Base-by-base conservation (phyloP, 2,797 vertebrate species). In the Loris lydekkerianus region DNA sequence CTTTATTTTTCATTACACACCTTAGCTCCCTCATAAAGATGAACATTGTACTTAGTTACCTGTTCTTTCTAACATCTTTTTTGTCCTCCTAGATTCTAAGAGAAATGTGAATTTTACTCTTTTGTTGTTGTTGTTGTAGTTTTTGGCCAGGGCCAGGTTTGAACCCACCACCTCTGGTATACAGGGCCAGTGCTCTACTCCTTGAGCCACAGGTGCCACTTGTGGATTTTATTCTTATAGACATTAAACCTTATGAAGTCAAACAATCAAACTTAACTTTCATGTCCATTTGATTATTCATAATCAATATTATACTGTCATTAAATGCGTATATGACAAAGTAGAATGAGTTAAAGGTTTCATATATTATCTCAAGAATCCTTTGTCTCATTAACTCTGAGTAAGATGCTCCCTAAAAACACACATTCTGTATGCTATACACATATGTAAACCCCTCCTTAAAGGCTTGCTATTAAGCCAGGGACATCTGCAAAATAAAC, bases 1-100 rank as follows among this genome's bases (percentile, higher is more conserved):
- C 40, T 13, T 43, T 65, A n/a, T 53, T 72, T 97, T 89, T 86
- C 9, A 93, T 88, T 90, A 92, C 23, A 81, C 82, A 31, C 86
- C 21, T 93, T 93, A 56, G n/a, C 18, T 86, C 4, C 6, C 9
- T 49, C 31, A 29, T 69, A 78, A 82, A 88, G 72, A 84, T 20
- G 14, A 92, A 91, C 5, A 61, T 40, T 75, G 34, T 21, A n/a
- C n/a, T 83, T 83, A 80, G 18, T 10, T 61, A 56, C 65, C 37
- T 67, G 14, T 67, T 86, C 34, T 77, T 70, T 27, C 58, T 83
- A 92, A 85, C 75, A 78, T 95, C 5, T 86, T 34, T 60, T 43
- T 70, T 78, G 9, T 46, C 27, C 20, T 70, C 87, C n/a, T 83
- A 21, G 1, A 7, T 49, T 77, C 61, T 58, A 72, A 70, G 20